Evolutionary conservation across 2,888 invertebrate genomes (phyloP).

Genomic region (Odontocolon sp.): DNA sequence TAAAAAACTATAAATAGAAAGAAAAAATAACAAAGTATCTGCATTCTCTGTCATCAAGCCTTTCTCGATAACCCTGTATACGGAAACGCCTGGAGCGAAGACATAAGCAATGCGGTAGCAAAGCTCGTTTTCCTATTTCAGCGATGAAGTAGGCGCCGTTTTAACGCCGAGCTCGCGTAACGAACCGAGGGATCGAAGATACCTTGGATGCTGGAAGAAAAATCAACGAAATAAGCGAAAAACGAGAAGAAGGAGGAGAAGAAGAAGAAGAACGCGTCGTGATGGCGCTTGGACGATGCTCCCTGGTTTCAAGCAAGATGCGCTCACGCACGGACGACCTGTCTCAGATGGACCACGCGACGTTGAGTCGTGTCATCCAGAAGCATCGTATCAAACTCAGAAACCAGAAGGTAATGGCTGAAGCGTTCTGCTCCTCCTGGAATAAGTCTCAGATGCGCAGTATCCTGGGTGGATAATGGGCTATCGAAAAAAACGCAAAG

Average conservation of each 20-base stretch:
- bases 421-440: slow-evolving; percentile 28
- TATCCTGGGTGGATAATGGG: slow-evolving; percentile 51
- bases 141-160: slow-evolving; percentile 3
- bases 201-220: background rate
- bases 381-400: slow-evolving; percentile 14
- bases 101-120: background rate
- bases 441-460: slow-evolving; percentile 38
- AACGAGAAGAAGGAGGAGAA: background rate
- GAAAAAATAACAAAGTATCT: background rate
- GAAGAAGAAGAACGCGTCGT: background rate
- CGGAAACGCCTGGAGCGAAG: background rate
- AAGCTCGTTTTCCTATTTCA: background rate
- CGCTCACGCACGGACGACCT: background rate
- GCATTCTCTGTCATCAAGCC: slow-evolving; percentile 13
- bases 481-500: slow-evolving; percentile 28
- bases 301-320: background rate
- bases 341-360: slow-evolving; percentile 10
- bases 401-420: slow-evolving; percentile 7
- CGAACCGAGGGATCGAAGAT: background rate
- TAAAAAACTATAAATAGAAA: too few species aligned
- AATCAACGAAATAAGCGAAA: slow-evolving; percentile 1
- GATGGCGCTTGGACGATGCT: background rate
- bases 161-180: slow-evolving; percentile 20
- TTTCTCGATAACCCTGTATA: background rate
- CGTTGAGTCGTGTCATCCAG: slow-evolving; percentile 32